Evolutionary conservation across 2,888 invertebrate species (phyloP).

Genomic region (Malachius bipustulatus): DNA sequence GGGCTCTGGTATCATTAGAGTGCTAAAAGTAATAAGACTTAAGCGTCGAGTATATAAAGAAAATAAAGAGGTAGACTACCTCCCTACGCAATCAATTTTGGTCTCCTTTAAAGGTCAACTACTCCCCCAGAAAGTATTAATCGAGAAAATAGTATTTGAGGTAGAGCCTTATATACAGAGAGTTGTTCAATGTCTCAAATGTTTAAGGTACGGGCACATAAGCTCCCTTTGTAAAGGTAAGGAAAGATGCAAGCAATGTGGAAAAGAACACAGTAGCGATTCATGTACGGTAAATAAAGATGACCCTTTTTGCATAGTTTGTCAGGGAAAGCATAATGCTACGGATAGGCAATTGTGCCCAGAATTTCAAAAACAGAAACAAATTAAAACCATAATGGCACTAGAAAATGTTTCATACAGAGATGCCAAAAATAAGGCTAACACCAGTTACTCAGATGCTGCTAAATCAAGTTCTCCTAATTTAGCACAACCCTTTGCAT

Average conservation of each 20-base stretch:
- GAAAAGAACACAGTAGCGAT: not conserved
- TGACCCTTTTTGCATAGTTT: not conserved
- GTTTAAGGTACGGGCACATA: not conserved
- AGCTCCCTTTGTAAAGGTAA: not conserved
- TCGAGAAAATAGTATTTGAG: constrained; percentile 1
- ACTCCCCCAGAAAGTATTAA: not conserved
- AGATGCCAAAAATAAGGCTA: not conserved
- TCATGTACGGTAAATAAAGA: too few relatives aligned
- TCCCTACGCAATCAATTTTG: not conserved
- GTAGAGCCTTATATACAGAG: not conserved
- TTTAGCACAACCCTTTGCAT: too few relatives aligned
- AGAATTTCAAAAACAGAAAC: not conserved
- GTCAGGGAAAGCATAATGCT: not conserved
- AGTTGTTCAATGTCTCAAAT: not conserved
- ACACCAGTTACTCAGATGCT: not conserved
- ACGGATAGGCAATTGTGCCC: not conserved
- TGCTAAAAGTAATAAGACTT: not conserved
- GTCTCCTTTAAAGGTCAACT: not conserved
- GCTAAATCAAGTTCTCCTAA: too few relatives aligned
- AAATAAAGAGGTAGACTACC: not conserved
- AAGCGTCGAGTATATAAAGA: not conserved
- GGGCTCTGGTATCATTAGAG: not conserved
- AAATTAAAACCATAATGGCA: not conserved
- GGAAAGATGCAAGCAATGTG: not conserved
- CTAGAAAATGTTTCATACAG: constrained; percentile 1